Evolutionary conservation across 1,140 invertebrate genomes (phyloP), one percentile per base, ranked within the genome.

Genomic region (Drosophila willistoni): DNA sequence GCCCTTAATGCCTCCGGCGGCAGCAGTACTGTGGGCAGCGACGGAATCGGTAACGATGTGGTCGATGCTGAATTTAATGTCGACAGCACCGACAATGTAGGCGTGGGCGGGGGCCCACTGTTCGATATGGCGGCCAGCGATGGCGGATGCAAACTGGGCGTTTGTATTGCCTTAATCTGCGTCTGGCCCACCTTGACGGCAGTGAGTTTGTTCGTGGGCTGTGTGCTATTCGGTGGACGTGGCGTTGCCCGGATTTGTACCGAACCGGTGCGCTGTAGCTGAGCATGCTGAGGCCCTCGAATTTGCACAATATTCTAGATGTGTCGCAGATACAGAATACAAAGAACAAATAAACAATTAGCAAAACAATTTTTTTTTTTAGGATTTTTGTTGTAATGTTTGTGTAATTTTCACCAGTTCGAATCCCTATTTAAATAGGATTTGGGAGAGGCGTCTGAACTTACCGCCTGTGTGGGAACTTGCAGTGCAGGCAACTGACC

Each of bases 161-260:
- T 79, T 54, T 51, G 44, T 51, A 92, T 92, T 12, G 90, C 81
- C 79, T 92, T 92, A 14, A 92, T 92, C 70, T 92, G 91, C 33
- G 91, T 92, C 72, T 92, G 91, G n/a, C 91, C 91, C 76, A 92
- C 91, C 73, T 92, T 92, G 33, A 92, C 91, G 77, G 90, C 90
- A 74, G 91, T 91, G 68, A 92, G 76, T 78, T 86, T 85, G 70
- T 82, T 74, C 70, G 91, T 68, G 62, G 77, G 77, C 41, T 74
- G 77, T 29, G 62, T 70, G 55, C 66, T 89, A 42, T 68, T 84
- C 14, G 71, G 77, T 25, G 79, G 77, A 51, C 77, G 83, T 13
- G 71, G 51, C 12, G 91, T 72, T 25, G 91, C 81, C 12, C 91
- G 82, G 51, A 92, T 91, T 67, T 92, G 91, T 17, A 92, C 90